Evolutionary conservation across 2,888 invertebrate genomes (phyloP), one percentile per base, ranked within the genome.

Genomic region (Sicus ferrugineus): DNA sequence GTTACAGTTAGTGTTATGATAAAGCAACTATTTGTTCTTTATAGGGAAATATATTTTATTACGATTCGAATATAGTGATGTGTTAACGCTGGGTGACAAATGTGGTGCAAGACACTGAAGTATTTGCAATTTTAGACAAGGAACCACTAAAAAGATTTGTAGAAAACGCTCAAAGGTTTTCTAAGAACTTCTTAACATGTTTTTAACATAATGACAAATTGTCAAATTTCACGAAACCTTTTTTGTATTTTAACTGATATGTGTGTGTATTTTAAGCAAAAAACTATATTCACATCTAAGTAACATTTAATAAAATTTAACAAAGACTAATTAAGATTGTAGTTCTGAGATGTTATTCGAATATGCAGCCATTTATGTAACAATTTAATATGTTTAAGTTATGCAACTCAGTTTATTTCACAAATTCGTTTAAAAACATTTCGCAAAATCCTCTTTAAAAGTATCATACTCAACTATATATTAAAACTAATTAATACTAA

Each of bases 21-120:
- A 68, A 48, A 19, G 61, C 69, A 65, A 65, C 72, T 70, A 73
- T 70, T 73, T 72, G 69, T 9, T 61, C 19, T 11, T 21, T 38
- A 62, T 48, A 48, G 42, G 3, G 26, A 48, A 62, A 59, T 67
- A 59, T 67, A 59, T 67, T 67, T 59, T 67, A 67, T 59, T 67
- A 67, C 54, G 23, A 48, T 56, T 67, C 19, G 9, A 56, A 56
- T 67, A 46, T 31, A 67, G 42, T 21, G 38, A 30, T 34, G 26
- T 34, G 21, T 59, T 46, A 16, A 42, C 38, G 34, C 16, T 38
- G n/a, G 48, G 11, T 46, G 23, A 56, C 34, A 42, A 42, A 56
- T 56, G 28, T 21, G 65, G 65, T 65, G 65, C 54, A 65, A 52
- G 34, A 65, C 65, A 65, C 38, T 54, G 26, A 54, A 6, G 11